Base-by-base conservation (phyloP, 2,113 vertebrate species). In the Otus sunia region DNA sequence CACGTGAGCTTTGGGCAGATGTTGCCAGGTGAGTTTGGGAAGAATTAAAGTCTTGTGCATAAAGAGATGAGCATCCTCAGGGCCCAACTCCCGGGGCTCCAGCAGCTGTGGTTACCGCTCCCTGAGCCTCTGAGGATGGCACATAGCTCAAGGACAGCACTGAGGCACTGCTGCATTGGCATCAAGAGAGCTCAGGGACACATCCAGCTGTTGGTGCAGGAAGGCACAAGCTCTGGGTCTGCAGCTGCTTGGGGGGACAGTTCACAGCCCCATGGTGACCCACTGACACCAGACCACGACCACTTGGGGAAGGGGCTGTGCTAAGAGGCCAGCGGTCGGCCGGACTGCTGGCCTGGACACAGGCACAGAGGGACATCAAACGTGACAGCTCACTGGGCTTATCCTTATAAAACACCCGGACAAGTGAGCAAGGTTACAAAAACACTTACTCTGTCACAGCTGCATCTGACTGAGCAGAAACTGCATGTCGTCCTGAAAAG, bases 81-180 rank as follows among this genome's bases (percentile, higher is more conserved):
- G 9, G n/a, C 22, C 43, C 5, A 5, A 10, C 22, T 76, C 22
- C 32, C 0, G 0, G 43, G 20, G 36, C 34, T 71, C 41, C 71
- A 50, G n/a, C 19, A 67, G 58, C 7, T 37, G 52, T 29, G n/a
- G 34, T 32, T 39, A 45, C 17, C 1, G 1, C 22, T 63, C 22
- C 41, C 60, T 14, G 45, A 56, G 45, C 64, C 12, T 14, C 25
- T 15, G 3, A 27, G 22, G 39, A 36, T 64, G 58, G 56, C 0
- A 0, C 1, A 2, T 3, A 72, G 71, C 76, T 63, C 2, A 1
- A 62, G 37, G 34, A 37, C 45, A 45, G 29, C 41, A 50, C 27
- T 3, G 30, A 80, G 55, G 14, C 32, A 16, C 32, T n/a, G 59
- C n/a, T 72, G 27, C 0, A 0, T 9, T 36, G 41, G 21, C 63